Conservation (phyloP, 2,888 invertebrate genomes). For the Melitaea athalia region DNA sequence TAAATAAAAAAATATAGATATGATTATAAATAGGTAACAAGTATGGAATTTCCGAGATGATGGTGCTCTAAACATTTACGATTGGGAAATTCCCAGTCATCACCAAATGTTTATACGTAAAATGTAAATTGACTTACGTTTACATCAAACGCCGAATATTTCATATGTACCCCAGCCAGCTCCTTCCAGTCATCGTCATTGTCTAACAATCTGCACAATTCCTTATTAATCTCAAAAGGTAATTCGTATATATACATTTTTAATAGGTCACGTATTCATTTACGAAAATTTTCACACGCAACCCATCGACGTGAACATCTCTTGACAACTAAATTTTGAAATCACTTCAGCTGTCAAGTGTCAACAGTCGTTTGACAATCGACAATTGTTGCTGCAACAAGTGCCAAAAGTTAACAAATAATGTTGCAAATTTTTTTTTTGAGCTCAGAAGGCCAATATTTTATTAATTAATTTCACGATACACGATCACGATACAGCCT, state of each 20-base stretch:
- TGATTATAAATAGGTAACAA: neutral
- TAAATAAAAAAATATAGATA: neutral
- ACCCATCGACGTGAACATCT: constrained; percentile 22
- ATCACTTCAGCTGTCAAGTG: neutral
- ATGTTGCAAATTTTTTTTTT: no score
- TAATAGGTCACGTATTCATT: constrained; percentile 33
- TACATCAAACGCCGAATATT: constrained; percentile 83
- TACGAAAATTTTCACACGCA: constrained; percentile 10
- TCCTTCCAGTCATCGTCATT: constrained; percentile 90
- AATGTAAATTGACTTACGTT: constrained; percentile 64
- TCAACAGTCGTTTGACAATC: neutral
- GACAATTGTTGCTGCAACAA: no score
- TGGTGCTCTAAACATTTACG: constrained; percentile 20
- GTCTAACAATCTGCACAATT: constrained; percentile 90
- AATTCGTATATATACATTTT: constrained; percentile 85
- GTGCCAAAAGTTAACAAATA: no score
- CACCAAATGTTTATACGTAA: constrained; percentile 22
- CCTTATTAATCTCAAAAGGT: constrained; percentile 85
- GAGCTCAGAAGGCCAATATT: no score
- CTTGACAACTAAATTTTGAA: constrained; percentile 30
- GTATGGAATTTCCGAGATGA: constrained; percentile 25
- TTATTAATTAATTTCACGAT: no score
- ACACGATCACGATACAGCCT: no score
- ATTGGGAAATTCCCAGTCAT: constrained; percentile 54
- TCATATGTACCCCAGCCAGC: constrained; percentile 86